These are phyloP conservation scores for Cryptoblepharus egeriae DNA, from an alignment of 2,797 vertebrate genomes.

Conservation along the genomic window DNA sequence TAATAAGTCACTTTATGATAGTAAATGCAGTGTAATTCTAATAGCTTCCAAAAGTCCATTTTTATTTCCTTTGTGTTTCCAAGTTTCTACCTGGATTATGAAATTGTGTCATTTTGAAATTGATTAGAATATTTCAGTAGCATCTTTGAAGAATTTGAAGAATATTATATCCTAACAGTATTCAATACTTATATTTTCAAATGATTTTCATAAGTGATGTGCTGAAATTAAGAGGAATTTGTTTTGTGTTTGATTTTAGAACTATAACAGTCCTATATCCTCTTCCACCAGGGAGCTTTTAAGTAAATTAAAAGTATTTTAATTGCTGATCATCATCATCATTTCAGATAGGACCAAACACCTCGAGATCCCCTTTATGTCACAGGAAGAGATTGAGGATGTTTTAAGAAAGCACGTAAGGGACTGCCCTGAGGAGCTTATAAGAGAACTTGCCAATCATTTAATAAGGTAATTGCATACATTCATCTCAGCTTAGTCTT, in stretches of 20 bases:
- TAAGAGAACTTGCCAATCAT: slow-evolving; percentile 88
- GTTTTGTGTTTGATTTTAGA: not conserved
- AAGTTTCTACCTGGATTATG: not conserved
- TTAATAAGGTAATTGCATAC: slow-evolving; percentile 84
- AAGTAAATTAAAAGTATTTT: not conserved
- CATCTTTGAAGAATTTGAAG: not conserved
- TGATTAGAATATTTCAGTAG: not conserved
- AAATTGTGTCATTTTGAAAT: not conserved
- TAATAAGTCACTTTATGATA: not conserved
- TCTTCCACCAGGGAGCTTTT: not conserved
- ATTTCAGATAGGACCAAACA: slow-evolving; percentile 84
- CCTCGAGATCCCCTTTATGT: slow-evolving; percentile 85
- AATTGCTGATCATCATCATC: slow-evolving; percentile 31
- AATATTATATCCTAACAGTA: not conserved
- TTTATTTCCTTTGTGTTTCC: not conserved
- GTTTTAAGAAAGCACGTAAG: slow-evolving; percentile 83
- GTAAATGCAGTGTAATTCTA: not conserved
- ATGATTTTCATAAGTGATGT: not conserved
- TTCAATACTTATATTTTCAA: not conserved
- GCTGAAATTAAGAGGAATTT: not conserved
- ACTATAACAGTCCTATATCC: not conserved
- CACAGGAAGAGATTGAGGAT: slow-evolving; percentile 84
- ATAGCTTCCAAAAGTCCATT: not conserved
- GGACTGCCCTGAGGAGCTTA: slow-evolving; percentile 91
- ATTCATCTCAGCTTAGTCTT: slow-evolving; percentile 5